Evolutionary conservation across 1,140 invertebrate species (phyloP).

Genomic region (Heliconius nattereri): DNA sequence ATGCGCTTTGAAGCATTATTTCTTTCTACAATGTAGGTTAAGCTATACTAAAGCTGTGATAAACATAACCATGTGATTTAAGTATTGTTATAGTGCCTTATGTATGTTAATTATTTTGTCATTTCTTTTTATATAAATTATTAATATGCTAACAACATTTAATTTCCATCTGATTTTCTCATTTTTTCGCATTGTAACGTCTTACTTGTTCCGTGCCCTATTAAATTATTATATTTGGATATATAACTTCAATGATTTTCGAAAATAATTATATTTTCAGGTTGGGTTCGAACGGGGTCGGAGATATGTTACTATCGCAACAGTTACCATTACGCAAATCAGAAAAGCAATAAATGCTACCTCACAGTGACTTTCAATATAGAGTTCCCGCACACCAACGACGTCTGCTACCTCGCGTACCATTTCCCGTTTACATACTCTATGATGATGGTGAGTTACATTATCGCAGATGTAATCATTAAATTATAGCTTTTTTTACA

Average conservation of each 20-base stretch:
- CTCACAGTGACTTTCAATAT: conserved; percentile 92
- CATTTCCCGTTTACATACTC: conserved; percentile 96
- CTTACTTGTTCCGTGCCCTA: too few species aligned
- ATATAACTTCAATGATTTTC: background rate
- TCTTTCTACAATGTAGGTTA: background rate
- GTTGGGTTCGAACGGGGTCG: conserved; percentile 88
- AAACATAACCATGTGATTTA: background rate
- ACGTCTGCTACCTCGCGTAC: conserved; percentile 94
- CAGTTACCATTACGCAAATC: conserved; percentile 82
- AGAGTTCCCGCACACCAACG: conserved; percentile 88
- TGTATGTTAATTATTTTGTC: too few species aligned
- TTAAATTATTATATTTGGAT: too few species aligned
- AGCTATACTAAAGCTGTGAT: background rate
- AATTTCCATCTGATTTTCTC: too few species aligned
- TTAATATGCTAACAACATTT: too few species aligned
- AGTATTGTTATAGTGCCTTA: too few species aligned
- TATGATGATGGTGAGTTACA: conserved; percentile 84
- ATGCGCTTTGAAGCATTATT: background rate
- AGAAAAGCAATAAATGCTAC: conserved; percentile 84
- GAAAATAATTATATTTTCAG: conserved; percentile 49
- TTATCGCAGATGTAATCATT: background rate
- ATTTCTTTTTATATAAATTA: too few species aligned
- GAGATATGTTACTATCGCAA: conserved; percentile 93
- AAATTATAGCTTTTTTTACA: background rate
- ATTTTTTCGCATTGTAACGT: too few species aligned